Evolutionary conservation across 1,140 invertebrate species (phyloP).

Genomic region (Matsumurasca onukii): DNA sequence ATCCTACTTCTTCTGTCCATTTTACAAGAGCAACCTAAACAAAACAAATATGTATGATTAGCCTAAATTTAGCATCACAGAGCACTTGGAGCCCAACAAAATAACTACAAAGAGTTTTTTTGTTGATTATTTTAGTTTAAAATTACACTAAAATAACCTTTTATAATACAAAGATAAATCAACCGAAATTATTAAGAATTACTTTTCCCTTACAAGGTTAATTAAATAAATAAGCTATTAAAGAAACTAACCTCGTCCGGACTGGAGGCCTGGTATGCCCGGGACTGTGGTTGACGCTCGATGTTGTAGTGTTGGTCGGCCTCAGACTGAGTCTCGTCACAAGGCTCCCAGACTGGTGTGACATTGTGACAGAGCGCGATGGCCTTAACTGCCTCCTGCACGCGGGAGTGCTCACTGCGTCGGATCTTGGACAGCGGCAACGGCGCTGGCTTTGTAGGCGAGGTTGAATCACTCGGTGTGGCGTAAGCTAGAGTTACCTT

Average conservation of each 20-base stretch:
- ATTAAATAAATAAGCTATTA: too few relatives aligned
- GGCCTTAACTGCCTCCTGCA: constrained; percentile 91
- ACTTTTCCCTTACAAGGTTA: too few relatives aligned
- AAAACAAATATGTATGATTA: too few relatives aligned
- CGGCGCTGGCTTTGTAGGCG: constrained; percentile 43
- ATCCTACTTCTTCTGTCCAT: constrained; percentile 69
- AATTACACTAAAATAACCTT: too few relatives aligned
- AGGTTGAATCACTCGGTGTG: constrained; percentile 15
- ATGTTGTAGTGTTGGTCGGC: constrained; percentile 60
- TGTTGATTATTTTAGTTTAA: too few relatives aligned
- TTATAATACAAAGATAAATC: too few relatives aligned
- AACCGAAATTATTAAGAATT: too few relatives aligned
- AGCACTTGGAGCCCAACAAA: too few relatives aligned
- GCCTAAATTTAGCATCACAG: too few relatives aligned
- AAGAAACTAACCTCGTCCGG: constrained; percentile 97
- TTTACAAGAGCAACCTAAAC: constrained; percentile 74
- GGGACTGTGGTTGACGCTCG: constrained; percentile 21
- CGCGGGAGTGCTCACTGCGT: constrained; percentile 71
- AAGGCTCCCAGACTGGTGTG: constrained; percentile 88
- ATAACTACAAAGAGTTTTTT: too few relatives aligned
- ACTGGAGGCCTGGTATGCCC: constrained; percentile 78
- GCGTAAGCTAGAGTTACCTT: constrained; percentile 25
- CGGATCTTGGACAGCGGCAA: constrained; percentile 54
- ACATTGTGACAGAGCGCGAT: constrained; percentile 98
- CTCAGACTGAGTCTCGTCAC: constrained; percentile 64